A percentile compares a stretch with the other conserved stretches of the same genome.
phyloP scores from a whole-genome alignment of 2,888 invertebrate genomes.

The Torymus tubicola region DNA sequence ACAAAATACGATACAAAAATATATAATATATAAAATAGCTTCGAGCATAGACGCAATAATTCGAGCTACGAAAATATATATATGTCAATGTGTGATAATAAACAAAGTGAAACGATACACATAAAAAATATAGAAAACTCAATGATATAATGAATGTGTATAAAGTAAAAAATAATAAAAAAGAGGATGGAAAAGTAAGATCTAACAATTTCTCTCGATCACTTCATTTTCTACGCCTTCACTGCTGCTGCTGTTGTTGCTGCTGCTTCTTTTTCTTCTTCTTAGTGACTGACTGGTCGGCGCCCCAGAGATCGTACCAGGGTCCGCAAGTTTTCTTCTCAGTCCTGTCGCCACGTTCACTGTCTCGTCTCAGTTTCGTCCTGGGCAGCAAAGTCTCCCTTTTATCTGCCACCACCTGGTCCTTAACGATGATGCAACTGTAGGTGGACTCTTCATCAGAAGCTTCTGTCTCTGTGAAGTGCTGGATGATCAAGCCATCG shows the following conservation, averaged over 20 bases:
- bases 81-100: constrained; percentile 28
- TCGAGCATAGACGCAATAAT: constrained; percentile 18
- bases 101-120: constrained; percentile 38
- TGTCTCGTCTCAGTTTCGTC: constrained; percentile 82
- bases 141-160: constrained; percentile 20
- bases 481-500: constrained; percentile 68
- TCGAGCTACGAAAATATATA: constrained; percentile 42
- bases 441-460: constrained; percentile 77
- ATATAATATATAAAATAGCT: constrained; percentile 16
- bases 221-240: not conserved
- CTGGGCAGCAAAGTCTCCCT: constrained; percentile 80
- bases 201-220: constrained; percentile 1
- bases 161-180: constrained; percentile 36
- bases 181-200: constrained; percentile 25
- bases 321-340: constrained; percentile 87
- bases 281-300: constrained; percentile 82
- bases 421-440: constrained; percentile 89
- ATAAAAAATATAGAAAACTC: constrained; percentile 39
- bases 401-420: constrained; percentile 78
- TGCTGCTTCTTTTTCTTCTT: constrained; percentile 68
- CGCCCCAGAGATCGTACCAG: constrained; percentile 93
- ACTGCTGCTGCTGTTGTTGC: constrained; percentile 47
- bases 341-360: constrained; percentile 72
- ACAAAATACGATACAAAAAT: not conserved
- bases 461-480: constrained; percentile 73